Evolutionary conservation across 2,888 invertebrate genomes (phyloP), one percentile per base, ranked within the genome.

Genomic region (Eupithecia insigniata): DNA sequence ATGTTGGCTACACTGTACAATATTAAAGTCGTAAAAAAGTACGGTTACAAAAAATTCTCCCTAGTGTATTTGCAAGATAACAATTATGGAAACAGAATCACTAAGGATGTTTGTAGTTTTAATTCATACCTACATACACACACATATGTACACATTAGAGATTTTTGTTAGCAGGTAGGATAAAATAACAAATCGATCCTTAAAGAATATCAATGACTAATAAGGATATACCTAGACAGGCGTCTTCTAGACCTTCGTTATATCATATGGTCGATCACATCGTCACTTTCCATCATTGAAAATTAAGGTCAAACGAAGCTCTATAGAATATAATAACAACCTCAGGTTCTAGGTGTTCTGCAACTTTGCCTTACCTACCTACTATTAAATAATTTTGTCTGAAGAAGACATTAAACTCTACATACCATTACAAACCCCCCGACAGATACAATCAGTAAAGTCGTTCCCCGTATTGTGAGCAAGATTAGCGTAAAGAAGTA

Each of bases 401-500:
- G n/a, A 62, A 62, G 34, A 34, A 32, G 61, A 62, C 26, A 55
- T 55, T 34, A n/a, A 62, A 34, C n/a, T 62, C 61, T 32, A 62
- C 60, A 30, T 30, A 60, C 34, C 36, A 18, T 55, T 55, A 55
- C 12, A 55, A 26, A 12, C 55, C 26, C 46, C n/a, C 3, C 26
- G 16, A 26, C 6, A 67, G 75, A 72, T 72, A 66, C 73, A 73
- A 76, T 73, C 75, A 58, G 75, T 32, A 68, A 74, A 77, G 73
- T 74, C 77, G 65, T 76, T 76, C 70, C 67, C 70, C 74, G 72
- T 74, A 76, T 78, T 72, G 73, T 74, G 76, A 73, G 74, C 71
- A 61, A 72, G 76, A 76, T 89, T 89, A 89, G 84, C 88, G 87
- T 84, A 85, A 87, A 87, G 84, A 88, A 88, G 86, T 85, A 86